Conservation (phyloP, 2,888 invertebrate species). For the Ennomos quercinarius region DNA sequence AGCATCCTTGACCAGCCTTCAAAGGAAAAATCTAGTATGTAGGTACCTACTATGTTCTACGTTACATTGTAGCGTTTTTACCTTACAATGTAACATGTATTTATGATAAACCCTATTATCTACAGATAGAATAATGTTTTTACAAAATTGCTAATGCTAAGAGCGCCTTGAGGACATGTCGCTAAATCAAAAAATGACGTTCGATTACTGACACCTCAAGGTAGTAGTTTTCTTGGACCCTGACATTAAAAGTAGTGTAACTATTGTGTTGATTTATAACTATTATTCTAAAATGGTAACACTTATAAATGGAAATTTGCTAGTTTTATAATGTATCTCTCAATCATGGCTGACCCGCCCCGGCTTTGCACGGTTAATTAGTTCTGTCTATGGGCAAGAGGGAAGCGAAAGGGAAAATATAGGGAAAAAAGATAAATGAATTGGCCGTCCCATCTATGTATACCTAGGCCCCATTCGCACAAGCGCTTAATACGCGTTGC, state of each 20-base stretch:
- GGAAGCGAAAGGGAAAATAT: no score
- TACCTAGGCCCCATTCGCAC: no score
- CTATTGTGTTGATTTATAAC: conserved; percentile 43
- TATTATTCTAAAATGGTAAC: conserved; percentile 36
- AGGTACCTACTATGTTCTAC: no score
- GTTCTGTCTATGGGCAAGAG: no score
- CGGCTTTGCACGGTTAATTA: no score
- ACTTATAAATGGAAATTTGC: conserved; percentile 14
- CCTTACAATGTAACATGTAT: conserved; percentile 3
- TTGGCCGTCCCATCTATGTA: no score
- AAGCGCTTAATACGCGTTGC: no score
- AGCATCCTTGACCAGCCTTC: conserved; percentile 3
- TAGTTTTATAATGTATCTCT: conserved; percentile 13
- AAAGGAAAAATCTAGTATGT: background rate
- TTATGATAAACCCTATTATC: conserved; percentile 1
- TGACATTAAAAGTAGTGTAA: conserved; percentile 57
- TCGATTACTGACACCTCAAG: conserved; percentile 43
- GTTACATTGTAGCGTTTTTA: no score
- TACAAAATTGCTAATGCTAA: conserved; percentile 29
- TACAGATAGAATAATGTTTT: conserved; percentile 18
- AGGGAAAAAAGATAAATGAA: no score
- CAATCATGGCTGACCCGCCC: background rate
- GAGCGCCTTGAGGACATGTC: conserved; percentile 29
- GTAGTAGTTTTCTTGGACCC: conserved; percentile 49
- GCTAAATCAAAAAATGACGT: conserved; percentile 33